A percentile compares a stretch with the other conserved stretches of the same genome.
phyloP scores from a whole-genome alignment of 2,888 invertebrate genomes.

The Spilarctia lutea region DNA sequence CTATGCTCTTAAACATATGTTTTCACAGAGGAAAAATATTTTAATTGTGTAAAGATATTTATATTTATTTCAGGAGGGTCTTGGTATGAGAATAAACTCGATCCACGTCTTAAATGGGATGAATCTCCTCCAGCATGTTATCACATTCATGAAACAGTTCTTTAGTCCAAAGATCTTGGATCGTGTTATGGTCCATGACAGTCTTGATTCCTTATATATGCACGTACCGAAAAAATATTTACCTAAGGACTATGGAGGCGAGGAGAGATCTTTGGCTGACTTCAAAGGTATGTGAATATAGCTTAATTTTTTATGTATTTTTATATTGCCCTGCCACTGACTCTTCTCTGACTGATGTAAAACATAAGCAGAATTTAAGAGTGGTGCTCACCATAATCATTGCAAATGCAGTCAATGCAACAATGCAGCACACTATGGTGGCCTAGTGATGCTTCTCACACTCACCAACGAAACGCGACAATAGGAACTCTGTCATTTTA shows the following conservation, averaged over 20 bases:
- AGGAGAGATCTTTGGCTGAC: conserved; percentile 63
- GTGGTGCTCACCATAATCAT: too few species aligned
- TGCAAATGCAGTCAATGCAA: too few species aligned
- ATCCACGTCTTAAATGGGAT: conserved; percentile 80
- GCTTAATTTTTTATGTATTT: too few species aligned
- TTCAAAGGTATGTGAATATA: conserved; percentile 65
- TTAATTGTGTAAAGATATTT: conserved; percentile 12
- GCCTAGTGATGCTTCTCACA: too few species aligned
- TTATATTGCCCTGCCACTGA: too few species aligned
- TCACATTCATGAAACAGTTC: conserved; percentile 72
- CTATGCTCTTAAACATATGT: too few species aligned
- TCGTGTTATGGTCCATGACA: conserved; percentile 67
- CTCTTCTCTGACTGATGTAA: too few species aligned
- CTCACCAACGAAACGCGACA: too few species aligned
- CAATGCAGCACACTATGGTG: too few species aligned
- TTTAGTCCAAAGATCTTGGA: conserved; percentile 75
- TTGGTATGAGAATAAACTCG: conserved; percentile 70
- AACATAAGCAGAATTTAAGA: too few species aligned
- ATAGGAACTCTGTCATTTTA: too few species aligned
- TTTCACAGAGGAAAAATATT: too few species aligned
- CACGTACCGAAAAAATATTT: conserved; percentile 67
- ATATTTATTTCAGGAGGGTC: conserved; percentile 77
- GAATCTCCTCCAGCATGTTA: conserved; percentile 61
- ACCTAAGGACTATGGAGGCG: conserved; percentile 74
- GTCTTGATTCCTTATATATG: conserved; percentile 66